phyloP scores from a whole-genome alignment of 2,797 vertebrate genomes.

The Pagetopsis macropterus region DNA sequence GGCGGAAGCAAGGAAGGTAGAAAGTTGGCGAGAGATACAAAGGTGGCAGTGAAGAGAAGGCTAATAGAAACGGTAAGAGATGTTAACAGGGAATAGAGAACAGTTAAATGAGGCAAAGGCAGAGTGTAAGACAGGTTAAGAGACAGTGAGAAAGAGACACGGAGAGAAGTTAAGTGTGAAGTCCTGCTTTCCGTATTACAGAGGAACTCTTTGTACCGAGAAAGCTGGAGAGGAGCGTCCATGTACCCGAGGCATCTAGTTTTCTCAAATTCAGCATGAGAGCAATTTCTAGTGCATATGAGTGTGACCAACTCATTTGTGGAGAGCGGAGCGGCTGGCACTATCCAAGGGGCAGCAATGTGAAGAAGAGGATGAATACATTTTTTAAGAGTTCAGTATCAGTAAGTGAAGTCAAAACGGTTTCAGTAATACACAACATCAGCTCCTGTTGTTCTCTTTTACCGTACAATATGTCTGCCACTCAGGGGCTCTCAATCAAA shows the following conservation, averaged over 20 bases:
- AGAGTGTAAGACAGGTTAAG: constrained; percentile 2
- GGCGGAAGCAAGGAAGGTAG: constrained; percentile 21
- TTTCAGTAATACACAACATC: no score
- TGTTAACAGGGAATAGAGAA: constrained; percentile 44
- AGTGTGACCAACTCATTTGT: constrained; percentile 48
- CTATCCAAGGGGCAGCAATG: constrained; percentile 8
- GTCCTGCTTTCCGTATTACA: constrained; percentile 43
- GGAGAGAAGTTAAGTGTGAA: constrained; percentile 43
- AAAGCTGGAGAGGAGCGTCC: constrained; percentile 38
- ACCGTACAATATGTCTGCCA: no score
- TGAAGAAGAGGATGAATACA: constrained; percentile 27
- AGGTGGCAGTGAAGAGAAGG: constrained; percentile 14
- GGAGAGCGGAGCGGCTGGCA: constrained; percentile 16
- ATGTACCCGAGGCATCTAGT: constrained; percentile 25
- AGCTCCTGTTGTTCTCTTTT: no score
- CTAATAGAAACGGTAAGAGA: constrained; percentile 49
- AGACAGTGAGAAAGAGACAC: no score
- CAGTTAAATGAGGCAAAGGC: constrained; percentile 61
- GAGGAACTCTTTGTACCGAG: constrained; percentile 46
- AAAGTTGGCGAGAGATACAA: neutral
- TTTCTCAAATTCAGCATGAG: constrained; percentile 33
- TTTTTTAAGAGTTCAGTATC: constrained; percentile 23
- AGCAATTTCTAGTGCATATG: constrained; percentile 26
- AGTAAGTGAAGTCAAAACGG: constrained; percentile 9
- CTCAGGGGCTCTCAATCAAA: no score